These are phyloP conservation scores for Heptranchias perlo DNA, from an alignment of 2,113 vertebrate genomes.

Conservation along the genomic window DNA sequence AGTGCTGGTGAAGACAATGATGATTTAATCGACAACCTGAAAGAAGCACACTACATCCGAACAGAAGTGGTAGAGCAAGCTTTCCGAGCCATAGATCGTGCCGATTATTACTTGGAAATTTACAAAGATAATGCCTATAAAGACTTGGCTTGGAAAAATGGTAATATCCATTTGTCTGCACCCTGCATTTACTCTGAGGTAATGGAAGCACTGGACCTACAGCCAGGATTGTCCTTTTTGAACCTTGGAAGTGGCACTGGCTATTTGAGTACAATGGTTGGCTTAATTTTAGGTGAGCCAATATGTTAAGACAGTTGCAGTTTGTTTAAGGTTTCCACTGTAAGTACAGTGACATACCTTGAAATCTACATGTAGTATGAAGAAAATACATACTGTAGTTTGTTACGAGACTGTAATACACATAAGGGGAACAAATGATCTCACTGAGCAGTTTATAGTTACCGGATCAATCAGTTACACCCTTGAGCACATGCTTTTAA, in stretches of 20 bases:
- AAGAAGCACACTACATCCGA: conserved; percentile 92
- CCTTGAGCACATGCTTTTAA: not conserved
- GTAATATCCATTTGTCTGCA: conserved; percentile 93
- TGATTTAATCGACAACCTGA: conserved; percentile 91
- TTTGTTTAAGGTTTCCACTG: not conserved
- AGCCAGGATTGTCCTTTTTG: conserved; percentile 86
- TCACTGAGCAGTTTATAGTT: not conserved
- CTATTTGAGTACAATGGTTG: conserved; percentile 97
- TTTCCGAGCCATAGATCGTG: conserved; percentile 85
- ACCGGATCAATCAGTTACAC: not conserved
- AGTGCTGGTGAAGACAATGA: conserved; percentile 96
- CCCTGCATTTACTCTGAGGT: conserved; percentile 97
- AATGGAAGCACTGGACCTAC: conserved; percentile 94
- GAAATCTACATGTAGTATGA: not conserved
- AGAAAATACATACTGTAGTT: not conserved
- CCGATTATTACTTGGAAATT: conserved; percentile 95
- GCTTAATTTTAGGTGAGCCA: conserved; percentile 82
- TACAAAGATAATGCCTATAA: conserved; percentile 94
- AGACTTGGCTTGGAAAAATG: conserved; percentile 93
- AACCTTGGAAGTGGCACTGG: conserved; percentile 95
- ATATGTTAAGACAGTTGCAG: not conserved
- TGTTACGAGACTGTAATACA: not conserved
- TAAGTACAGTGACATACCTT: not conserved
- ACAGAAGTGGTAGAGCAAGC: conserved; percentile 87
- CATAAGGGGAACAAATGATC: not conserved